Evolutionary conservation across 2,113 vertebrate genomes (phyloP), one percentile per base, ranked within the genome.

Genomic region (Apodemus speciosus): DNA sequence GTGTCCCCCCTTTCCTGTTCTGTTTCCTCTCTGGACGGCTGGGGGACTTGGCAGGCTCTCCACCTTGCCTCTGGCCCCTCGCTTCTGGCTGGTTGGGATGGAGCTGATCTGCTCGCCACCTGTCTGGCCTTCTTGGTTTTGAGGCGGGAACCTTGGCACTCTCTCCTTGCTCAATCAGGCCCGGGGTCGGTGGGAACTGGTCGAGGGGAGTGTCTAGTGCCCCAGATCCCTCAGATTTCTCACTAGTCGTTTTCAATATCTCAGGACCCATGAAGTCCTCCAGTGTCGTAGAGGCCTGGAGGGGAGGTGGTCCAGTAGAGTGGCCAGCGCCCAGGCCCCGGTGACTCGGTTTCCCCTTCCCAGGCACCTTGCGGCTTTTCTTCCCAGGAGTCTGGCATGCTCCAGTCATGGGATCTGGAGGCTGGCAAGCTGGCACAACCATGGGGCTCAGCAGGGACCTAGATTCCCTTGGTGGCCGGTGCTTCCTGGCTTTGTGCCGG

Each of bases 401-500:
- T 51, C 89, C 96, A 0, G 62, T 8, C 43, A 83, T n/a, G n/a
- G 64, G 92, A 35, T 94, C 96, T 35, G 35, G 25, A 14, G 95
- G 69, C 76, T 58, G 15, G 20, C 23, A 83, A 56, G 92, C 0
- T 0, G 92, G 66, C 1, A 18, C n/a, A 40, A 72, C 35, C 0
- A 6, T 23, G 60, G 80, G 97, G 38, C 81, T 62, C 5, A 85
- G 66, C 72, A 92, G 94, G n/a, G 85, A 9, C 23, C 94, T 9
- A 18, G 97, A 95, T 8, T 98, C 60, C 0, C 95, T 95, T 95
- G 94, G 98, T n/a, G 97, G 96, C 90, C 97, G 98, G 91, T 99
- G 99, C 89, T 99, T 99, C 98, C 99, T 98, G 92, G 99, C 99
- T 97, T 99, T 99, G 96, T 99, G 99, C 96, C 99, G 98, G 95